These are phyloP conservation scores for Sarcophaga carnaria DNA, from an alignment of 2,888 invertebrate species.

Conservation along the genomic window DNA sequence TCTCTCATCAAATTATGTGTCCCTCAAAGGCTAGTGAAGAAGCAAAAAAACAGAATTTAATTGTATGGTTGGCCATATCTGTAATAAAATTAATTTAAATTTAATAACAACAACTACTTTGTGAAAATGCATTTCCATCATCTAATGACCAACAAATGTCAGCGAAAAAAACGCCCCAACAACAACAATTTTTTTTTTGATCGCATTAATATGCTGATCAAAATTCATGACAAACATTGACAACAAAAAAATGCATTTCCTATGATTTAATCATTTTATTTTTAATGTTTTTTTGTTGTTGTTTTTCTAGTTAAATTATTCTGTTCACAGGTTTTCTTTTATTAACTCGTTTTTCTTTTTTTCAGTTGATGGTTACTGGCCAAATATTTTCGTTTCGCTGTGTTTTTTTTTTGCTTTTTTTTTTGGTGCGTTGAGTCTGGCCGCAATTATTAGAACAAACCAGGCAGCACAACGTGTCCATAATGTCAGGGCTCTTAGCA, in stretches of 20 bases:
- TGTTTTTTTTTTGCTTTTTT: conserved; percentile 9
- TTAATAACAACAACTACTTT: conserved; percentile 57
- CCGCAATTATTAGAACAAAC: conserved; percentile 73
- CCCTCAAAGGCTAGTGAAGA: conserved; percentile 41
- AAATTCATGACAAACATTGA: conserved; percentile 1
- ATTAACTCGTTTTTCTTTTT: neutral
- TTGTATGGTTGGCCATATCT: conserved; percentile 6
- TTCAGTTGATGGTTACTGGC: conserved; percentile 12
- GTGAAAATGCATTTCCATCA: conserved; percentile 49
- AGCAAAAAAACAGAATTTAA: neutral
- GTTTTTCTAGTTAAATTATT: conserved; percentile 29
- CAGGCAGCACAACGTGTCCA: conserved; percentile 70
- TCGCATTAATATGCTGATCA: conserved; percentile 33
- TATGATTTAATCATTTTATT: conserved; percentile 8
- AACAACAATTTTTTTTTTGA: neutral
- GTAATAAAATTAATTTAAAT: conserved; percentile 48
- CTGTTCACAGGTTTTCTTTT: neutral
- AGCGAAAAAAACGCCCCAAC: neutral
- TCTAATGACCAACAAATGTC: conserved; percentile 12
- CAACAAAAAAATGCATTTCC: conserved; percentile 29
- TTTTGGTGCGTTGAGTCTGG: conserved; percentile 30
- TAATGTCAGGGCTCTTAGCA: conserved; percentile 67
- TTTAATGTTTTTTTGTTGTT: neutral
- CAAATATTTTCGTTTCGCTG: conserved; percentile 53
- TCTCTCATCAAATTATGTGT: too few relatives aligned